Evolutionary conservation across 2,113 vertebrate species (phyloP).

Genomic region (Cyanoderma ruficeps): DNA sequence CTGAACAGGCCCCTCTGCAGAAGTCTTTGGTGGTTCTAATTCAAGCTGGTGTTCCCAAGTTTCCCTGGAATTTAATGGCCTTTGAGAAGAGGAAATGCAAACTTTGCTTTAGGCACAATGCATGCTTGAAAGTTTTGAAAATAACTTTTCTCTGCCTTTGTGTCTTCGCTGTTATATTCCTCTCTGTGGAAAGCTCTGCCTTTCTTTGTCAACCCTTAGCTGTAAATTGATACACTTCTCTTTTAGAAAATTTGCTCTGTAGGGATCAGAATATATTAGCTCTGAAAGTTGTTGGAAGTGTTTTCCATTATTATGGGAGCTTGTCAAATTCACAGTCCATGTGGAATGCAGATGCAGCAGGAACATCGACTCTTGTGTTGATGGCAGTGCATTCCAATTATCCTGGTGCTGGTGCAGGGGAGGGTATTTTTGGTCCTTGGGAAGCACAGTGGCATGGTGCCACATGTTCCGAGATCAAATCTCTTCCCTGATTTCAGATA

Average conservation of each 20-base stretch:
- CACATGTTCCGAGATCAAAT: not conserved
- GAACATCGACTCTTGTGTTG: not conserved
- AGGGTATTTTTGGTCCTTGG: not conserved
- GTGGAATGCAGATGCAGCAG: constrained; percentile 31
- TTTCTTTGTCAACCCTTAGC: not conserved
- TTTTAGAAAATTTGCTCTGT: constrained; percentile 44
- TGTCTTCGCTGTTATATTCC: not conserved
- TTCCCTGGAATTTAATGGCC: not conserved
- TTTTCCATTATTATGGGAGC: constrained; percentile 41
- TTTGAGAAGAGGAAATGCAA: not conserved
- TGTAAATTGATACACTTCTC: constrained; percentile 21
- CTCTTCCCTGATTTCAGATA: not conserved
- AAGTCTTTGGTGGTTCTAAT: not conserved
- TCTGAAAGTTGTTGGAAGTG: constrained; percentile 16
- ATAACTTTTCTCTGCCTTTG: constrained; percentile 32
- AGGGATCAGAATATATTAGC: constrained; percentile 49
- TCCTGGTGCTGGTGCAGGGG: not conserved
- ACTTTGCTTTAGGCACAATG: not conserved
- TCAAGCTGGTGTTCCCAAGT: rapidly evolving
- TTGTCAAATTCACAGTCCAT: constrained; percentile 27
- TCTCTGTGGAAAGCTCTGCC: constrained; percentile 10
- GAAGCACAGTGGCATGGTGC: not conserved
- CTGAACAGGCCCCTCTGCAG: not conserved
- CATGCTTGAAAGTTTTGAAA: constrained; percentile 13
- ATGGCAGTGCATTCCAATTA: constrained; percentile 25